Conservation (phyloP, 2,113 vertebrate species). For the Amazona guildingii region DNA sequence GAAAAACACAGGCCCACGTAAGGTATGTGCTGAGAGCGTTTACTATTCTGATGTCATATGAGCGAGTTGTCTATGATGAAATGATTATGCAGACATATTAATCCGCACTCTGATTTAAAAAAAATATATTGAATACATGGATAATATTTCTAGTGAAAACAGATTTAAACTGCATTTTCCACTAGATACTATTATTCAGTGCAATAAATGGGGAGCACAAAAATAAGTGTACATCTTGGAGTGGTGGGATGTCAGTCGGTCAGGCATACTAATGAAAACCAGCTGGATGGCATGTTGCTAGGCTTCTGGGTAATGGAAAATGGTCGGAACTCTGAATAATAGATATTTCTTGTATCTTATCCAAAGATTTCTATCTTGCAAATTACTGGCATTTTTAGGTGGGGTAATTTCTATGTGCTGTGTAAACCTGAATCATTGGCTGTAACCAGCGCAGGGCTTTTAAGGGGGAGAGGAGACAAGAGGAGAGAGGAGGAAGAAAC, state of each 20-base stretch:
- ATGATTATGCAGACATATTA: background rate
- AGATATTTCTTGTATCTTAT: background rate
- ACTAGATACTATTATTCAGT: background rate
- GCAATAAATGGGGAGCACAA: background rate
- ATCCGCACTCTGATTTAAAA: background rate
- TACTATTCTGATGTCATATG: background rate
- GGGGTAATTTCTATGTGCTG: background rate
- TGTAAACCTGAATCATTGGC: background rate
- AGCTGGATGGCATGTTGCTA: background rate
- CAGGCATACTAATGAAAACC: background rate
- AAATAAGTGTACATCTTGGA: background rate
- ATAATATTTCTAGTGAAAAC: background rate
- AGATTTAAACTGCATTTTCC: background rate
- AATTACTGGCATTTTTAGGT: background rate
- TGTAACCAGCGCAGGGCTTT: background rate
- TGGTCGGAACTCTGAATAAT: background rate
- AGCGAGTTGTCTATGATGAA: background rate
- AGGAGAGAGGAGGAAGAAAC: background rate
- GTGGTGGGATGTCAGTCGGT: background rate
- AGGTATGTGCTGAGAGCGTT: slow-evolving; percentile 72
- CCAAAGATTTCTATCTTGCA: background rate
- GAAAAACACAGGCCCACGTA: slow-evolving; percentile 91
- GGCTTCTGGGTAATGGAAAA: background rate
- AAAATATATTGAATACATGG: background rate
- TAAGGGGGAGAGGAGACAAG: background rate